Evolutionary conservation across 2,113 vertebrate genomes (phyloP).

Genomic region (Indicator maculatus): DNA sequence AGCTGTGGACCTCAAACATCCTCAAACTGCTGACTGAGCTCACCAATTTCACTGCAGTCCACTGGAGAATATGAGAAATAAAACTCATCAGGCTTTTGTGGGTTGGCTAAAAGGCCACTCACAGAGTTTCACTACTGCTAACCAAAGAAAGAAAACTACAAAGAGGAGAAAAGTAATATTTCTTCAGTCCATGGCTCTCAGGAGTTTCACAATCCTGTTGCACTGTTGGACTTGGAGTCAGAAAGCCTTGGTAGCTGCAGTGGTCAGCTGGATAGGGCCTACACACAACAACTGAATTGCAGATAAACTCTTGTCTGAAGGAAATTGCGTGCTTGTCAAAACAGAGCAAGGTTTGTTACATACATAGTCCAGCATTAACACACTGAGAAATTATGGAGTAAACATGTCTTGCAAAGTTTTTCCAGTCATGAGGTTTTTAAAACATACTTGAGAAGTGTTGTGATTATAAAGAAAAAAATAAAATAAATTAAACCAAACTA

Average conservation of each 20-base stretch:
- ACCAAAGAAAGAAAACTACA: background rate
- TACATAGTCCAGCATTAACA: background rate
- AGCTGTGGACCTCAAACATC: background rate
- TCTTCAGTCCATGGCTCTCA: background rate
- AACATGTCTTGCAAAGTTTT: background rate
- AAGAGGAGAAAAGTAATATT: background rate
- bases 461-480: background rate
- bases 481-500: background rate
- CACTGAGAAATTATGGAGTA: background rate
- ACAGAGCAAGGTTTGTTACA: rapidly evolving
- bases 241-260: background rate
- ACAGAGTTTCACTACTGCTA: background rate
- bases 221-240: background rate
- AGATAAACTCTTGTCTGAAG: background rate
- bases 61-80: background rate
- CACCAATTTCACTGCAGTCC: background rate
- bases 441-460: background rate
- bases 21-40: background rate
- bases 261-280: background rate
- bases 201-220: background rate
- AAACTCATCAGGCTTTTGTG: background rate
- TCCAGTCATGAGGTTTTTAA: background rate
- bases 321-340: background rate
- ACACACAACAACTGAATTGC: background rate
- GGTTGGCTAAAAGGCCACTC: background rate